Base-by-base conservation (phyloP, 2,888 invertebrate genomes). In the Prosopocoilus inquinatus region DNA sequence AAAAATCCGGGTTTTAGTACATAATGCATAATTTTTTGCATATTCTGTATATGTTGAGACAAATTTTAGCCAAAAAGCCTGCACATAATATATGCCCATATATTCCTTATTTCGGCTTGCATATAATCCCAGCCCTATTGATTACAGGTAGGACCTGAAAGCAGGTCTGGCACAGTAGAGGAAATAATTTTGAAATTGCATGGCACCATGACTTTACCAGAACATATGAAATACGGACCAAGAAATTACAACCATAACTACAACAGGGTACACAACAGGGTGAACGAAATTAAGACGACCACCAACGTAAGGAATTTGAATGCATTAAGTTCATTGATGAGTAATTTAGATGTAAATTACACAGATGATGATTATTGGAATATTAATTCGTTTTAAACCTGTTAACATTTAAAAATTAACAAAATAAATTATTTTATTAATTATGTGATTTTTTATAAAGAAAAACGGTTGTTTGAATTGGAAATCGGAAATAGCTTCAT, bases 121-220 rank as follows among this genome's bases (percentile, higher is more conserved):
- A n/a, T 38, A 13, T 11, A 13, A 12, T 49, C 4, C 16, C n/a
- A 35, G 9, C 39, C 43, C 13, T 50, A 35, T 53, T 41, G 7
- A 35, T 53, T 47, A 44, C 28, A 65, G 65, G 35, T 58, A 15
- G 62, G 62, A 1, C 62, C 61, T 3, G 46, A 35, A 9, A 50
- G 47, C 7, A 64, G 62, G 50, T 20, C 32, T 43, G 65, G 65
- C n/a, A 15, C 47, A 5, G 51, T 62, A 2, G 57, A 56, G 9
- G 57, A 63, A 47, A 55, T 59, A 3, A 36, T 47, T 7, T 28
- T 65, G 11, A 55, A 47, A 20, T 72, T 92, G n/a, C 89, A 91
- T 67, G 92, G 92, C 1, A 91, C 90, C 0, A 78, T 74, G 55
- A 76, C 81, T 49, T 79, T 79, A 64, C 90, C 91, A 0, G 69